Percentiles rank a stretch among this genome's conserved stretches.
These are phyloP conservation scores for Thaleichthys pacificus DNA, from an alignment of 2,797 vertebrate species.

Conservation along the genomic window DNA sequence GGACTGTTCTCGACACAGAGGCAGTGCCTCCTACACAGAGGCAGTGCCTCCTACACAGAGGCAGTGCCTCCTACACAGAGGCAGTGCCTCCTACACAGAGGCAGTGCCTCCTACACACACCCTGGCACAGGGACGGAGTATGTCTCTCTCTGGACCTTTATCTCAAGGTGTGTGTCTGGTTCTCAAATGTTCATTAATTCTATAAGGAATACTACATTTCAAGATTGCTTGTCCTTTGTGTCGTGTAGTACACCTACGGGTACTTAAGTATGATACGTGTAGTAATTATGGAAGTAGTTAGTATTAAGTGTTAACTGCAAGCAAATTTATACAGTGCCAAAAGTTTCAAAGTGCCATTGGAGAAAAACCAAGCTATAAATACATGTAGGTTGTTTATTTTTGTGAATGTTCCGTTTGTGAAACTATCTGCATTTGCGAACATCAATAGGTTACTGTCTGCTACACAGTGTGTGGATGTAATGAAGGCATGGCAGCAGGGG, in stretches of 20 bases:
- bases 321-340: not conserved
- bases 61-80: slow-evolving; percentile 22
- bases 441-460: not conserved
- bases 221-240: too few species aligned
- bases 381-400: too few species aligned
- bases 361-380: too few species aligned
- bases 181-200: too few species aligned
- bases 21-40: slow-evolving; percentile 13
- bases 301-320: too few species aligned
- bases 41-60: slow-evolving; percentile 22
- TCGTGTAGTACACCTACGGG: too few species aligned
- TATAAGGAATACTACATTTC: too few species aligned
- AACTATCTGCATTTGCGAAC: not conserved
- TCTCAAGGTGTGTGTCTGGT: too few species aligned
- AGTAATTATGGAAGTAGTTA: too few species aligned
- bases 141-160: slow-evolving; percentile 9
- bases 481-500: not conserved
- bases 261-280: too few species aligned
- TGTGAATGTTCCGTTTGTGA: not conserved
- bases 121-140: slow-evolving; percentile 28
- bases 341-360: not conserved
- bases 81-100: slow-evolving; percentile 14
- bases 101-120: slow-evolving; percentile 9
- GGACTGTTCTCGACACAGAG: slow-evolving; percentile 17
- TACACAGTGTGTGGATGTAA: not conserved